These are phyloP conservation scores for Clamator glandarius DNA, from an alignment of 2,797 vertebrate genomes.

Conservation along the genomic window DNA sequence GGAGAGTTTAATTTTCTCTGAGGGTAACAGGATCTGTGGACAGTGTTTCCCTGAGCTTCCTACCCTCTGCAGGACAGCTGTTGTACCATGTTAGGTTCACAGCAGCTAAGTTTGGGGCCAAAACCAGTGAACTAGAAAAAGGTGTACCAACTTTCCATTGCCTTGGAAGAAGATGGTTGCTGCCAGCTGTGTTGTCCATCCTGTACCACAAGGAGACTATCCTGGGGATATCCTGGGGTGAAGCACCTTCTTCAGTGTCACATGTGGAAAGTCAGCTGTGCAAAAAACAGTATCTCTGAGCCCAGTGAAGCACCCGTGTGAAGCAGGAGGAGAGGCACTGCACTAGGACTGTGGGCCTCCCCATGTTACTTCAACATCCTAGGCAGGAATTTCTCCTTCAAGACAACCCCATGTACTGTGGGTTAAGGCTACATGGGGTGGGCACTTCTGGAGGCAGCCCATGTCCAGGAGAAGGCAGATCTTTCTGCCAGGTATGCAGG, in stretches of 20 bases:
- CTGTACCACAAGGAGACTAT: not conserved
- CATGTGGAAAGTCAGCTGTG: fast-evolving
- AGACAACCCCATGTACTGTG: fast-evolving
- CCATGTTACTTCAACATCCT: not conserved
- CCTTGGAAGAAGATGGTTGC: not conserved
- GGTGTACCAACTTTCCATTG: not conserved
- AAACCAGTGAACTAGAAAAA: not conserved
- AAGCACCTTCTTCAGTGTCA: not conserved
- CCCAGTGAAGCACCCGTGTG: not conserved
- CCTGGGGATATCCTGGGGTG: not conserved
- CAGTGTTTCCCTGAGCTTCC: not conserved
- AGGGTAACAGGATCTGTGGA: fast-evolving
- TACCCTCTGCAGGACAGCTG: not conserved
- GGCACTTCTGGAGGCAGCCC: not conserved
- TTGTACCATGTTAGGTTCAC: not conserved
- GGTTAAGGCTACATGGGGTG: not conserved
- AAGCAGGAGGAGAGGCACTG: not conserved
- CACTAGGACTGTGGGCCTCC: not conserved
- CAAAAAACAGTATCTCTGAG: not conserved
- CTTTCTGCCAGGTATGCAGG: not conserved
- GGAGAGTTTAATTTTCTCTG: not conserved
- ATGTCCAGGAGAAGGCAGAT: not conserved
- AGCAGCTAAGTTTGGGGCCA: not conserved
- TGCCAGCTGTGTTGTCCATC: not conserved
- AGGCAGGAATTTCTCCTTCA: not conserved